These are phyloP conservation scores for Hyphantria cunea DNA, from an alignment of 1,140 invertebrate genomes.

Conservation along the genomic window DNA sequence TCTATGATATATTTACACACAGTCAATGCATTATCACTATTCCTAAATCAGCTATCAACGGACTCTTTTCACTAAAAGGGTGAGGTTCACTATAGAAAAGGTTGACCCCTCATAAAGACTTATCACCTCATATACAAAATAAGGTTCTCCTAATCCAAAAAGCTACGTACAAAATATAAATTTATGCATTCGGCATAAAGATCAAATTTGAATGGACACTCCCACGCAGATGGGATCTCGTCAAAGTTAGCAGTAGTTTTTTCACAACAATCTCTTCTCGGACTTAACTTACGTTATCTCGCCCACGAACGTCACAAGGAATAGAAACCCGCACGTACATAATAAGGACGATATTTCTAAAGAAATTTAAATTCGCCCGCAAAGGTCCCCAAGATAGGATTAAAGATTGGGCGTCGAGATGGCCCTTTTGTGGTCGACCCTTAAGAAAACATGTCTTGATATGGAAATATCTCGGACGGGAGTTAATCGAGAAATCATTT, in stretches of 20 bases:
- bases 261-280: slow-evolving; percentile 80
- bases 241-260: slow-evolving; percentile 78
- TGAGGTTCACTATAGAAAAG: slow-evolving; percentile 79
- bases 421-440: slow-evolving; percentile 78
- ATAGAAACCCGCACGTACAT: slow-evolving; percentile 80
- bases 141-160: slow-evolving; percentile 76
- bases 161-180: slow-evolving; percentile 44
- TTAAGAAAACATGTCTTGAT: slow-evolving; percentile 81
- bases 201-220: slow-evolving; percentile 52
- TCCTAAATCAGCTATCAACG: slow-evolving; percentile 81
- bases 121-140: slow-evolving; percentile 82
- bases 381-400: slow-evolving; percentile 81
- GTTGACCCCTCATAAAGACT: slow-evolving; percentile 82
- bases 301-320: slow-evolving; percentile 76
- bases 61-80: slow-evolving; percentile 82
- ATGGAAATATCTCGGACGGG: slow-evolving; percentile 77
- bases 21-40: slow-evolving; percentile 77
- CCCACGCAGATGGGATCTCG: slow-evolving; percentile 60
- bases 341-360: slow-evolving; percentile 82
- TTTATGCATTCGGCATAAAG: slow-evolving; percentile 51
- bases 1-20: slow-evolving; percentile 80
- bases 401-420: slow-evolving; percentile 80
- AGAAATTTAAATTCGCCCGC: slow-evolving; percentile 82
- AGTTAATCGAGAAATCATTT: slow-evolving; percentile 76
- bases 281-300: slow-evolving; percentile 81